phyloP scores from a whole-genome alignment of 2,888 invertebrate species.

The Coenonympha arcania region DNA sequence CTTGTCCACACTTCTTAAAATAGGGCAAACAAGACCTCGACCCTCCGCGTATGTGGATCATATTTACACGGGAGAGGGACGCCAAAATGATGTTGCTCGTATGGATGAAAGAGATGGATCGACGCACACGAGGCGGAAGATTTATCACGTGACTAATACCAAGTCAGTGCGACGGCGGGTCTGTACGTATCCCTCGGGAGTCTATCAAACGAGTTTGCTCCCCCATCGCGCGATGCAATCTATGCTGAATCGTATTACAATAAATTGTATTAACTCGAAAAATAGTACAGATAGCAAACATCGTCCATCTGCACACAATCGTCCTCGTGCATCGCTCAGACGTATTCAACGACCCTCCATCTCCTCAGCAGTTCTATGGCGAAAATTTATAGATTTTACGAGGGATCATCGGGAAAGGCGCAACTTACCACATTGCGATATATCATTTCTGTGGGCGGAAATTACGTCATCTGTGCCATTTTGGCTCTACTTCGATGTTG shows the following conservation, averaged over 20 bases:
- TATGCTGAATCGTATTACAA: slow-evolving; percentile 75
- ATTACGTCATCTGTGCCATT: slow-evolving; percentile 58
- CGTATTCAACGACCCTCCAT: slow-evolving; percentile 49
- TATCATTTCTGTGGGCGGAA: slow-evolving; percentile 65
- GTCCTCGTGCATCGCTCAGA: slow-evolving; percentile 47
- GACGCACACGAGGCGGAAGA: slow-evolving; percentile 55
- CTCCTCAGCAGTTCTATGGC: slow-evolving; percentile 52
- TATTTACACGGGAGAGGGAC: slow-evolving; percentile 53
- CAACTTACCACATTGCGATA: slow-evolving; percentile 64
- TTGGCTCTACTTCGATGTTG: slow-evolving; percentile 35
- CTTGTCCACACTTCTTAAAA: slow-evolving; percentile 48
- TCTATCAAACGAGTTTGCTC: slow-evolving; percentile 73
- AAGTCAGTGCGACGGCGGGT: slow-evolving; percentile 63
- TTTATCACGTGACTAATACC: slow-evolving; percentile 74
- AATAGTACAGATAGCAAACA: slow-evolving; percentile 73
- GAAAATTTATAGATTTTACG: slow-evolving; percentile 70
- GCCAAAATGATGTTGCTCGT: slow-evolving; percentile 43
- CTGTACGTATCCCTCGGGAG: slow-evolving; percentile 64
- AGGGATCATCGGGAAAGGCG: slow-evolving; percentile 65
- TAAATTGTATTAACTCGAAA: slow-evolving; percentile 75
- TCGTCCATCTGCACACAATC: slow-evolving; percentile 72
- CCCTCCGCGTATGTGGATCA: slow-evolving; percentile 55
- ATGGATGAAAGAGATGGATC: slow-evolving; percentile 55
- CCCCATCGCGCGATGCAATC: slow-evolving; percentile 71
- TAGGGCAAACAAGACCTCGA: slow-evolving; percentile 52